Evolutionary conservation across 2,888 invertebrate genomes (phyloP).

Genomic region (Caenorhabditis zanzibari): DNA sequence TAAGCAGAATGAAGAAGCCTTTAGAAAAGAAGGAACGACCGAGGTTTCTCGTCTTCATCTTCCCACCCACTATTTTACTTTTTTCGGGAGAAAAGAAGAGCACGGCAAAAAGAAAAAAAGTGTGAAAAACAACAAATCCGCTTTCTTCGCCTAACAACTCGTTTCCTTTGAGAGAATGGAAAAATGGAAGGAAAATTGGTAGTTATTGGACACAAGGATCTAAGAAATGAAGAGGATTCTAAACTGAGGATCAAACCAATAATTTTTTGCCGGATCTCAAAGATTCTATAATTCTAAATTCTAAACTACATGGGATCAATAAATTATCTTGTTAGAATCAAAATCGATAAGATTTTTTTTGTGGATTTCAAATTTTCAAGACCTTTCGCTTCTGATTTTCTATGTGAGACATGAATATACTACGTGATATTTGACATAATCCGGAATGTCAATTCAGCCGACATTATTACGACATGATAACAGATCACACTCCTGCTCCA

Average conservation of each 20-base stretch:
- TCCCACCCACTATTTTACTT: slow-evolving; percentile 41
- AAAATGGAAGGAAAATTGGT: neutral
- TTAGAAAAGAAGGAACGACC: slow-evolving; percentile 24
- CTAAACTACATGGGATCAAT: too few species aligned
- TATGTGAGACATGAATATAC: too few species aligned
- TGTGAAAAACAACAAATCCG: slow-evolving; percentile 17
- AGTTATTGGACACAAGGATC: neutral
- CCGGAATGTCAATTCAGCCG: too few species aligned
- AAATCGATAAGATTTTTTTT: too few species aligned
- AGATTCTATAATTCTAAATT: too few species aligned
- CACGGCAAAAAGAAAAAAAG: neutral
- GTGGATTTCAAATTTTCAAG: too few species aligned
- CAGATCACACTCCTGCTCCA: neutral
- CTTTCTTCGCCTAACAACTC: slow-evolving; percentile 8
- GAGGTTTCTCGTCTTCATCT: slow-evolving; percentile 25
- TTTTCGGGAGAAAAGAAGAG: slow-evolving; percentile 24
- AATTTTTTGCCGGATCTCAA: too few species aligned
- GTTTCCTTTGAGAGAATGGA: neutral
- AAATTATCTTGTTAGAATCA: too few species aligned
- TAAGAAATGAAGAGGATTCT: neutral
- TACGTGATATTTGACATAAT: too few species aligned
- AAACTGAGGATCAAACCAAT: too few species aligned
- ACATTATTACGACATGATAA: too few species aligned
- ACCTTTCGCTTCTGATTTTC: too few species aligned
- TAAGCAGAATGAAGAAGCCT: slow-evolving; percentile 15